phyloP scores from a whole-genome alignment of 2,113 vertebrate genomes.

The Cranoglanis bouderius region DNA sequence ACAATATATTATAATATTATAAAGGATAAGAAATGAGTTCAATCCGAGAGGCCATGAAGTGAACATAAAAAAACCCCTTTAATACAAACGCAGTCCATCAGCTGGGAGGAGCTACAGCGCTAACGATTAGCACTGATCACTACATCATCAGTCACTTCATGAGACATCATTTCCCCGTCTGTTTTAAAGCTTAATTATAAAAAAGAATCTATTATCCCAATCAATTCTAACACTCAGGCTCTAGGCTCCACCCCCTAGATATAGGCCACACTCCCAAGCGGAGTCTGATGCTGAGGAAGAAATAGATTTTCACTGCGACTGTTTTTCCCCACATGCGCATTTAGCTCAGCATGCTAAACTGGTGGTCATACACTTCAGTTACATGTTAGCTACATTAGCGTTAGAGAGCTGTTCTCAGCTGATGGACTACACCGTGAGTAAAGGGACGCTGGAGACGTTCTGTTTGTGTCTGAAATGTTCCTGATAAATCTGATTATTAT shows the following conservation, averaged over 20 bases:
- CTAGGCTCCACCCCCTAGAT: not conserved
- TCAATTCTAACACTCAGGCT: not conserved
- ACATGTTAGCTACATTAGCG: not conserved
- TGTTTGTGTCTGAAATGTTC: not conserved
- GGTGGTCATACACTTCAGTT: not conserved
- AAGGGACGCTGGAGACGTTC: not conserved
- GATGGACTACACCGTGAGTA: not conserved
- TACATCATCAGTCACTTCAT: not conserved
- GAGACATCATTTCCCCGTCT: not conserved
- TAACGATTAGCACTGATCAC: not conserved
- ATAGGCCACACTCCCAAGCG: not conserved
- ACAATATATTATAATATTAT: slow-evolving; percentile 59
- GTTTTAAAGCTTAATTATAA: not conserved
- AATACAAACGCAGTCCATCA: not conserved
- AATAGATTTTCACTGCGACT: not conserved
- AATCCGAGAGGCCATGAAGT: not conserved
- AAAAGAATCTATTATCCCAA: not conserved
- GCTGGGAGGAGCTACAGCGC: not conserved
- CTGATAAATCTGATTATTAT: not conserved
- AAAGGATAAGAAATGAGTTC: not conserved
- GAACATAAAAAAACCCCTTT: not conserved
- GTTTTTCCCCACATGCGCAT: not conserved
- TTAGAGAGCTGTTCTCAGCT: not conserved
- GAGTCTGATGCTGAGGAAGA: not conserved
- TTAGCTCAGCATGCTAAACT: not conserved